Conservation (phyloP, 2,888 invertebrate genomes). For the Teleogryllus oceanicus region DNA sequence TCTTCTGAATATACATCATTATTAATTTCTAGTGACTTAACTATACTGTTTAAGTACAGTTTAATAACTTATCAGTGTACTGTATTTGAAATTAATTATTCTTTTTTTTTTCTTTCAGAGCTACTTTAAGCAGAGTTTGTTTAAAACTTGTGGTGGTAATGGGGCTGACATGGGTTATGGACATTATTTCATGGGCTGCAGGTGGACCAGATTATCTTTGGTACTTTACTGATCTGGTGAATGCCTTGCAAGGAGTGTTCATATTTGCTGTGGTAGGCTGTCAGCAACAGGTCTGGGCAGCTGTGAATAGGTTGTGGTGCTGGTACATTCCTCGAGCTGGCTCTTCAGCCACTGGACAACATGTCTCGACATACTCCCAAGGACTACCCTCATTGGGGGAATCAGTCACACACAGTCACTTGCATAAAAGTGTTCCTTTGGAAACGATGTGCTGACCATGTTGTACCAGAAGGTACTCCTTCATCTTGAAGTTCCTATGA, state of each 20-base stretch:
- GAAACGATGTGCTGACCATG: constrained; percentile 54
- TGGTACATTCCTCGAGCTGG: constrained; percentile 53
- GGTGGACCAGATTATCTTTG: constrained; percentile 78
- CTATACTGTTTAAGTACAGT: no score
- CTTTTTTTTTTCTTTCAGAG: constrained; percentile 52
- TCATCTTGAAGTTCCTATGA: background rate
- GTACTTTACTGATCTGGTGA: constrained; percentile 80
- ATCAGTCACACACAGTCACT: constrained; percentile 55
- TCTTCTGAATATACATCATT: no score
- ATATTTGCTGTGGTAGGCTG: constrained; percentile 86
- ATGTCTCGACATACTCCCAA: constrained; percentile 64
- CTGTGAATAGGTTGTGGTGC: constrained; percentile 64
- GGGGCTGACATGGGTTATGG: constrained; percentile 74
- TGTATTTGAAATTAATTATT: background rate
- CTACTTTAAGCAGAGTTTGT: constrained; percentile 77
- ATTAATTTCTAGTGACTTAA: no score
- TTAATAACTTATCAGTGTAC: background rate
- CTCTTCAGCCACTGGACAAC: constrained; percentile 49
- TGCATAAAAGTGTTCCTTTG: constrained; percentile 47
- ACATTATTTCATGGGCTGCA: constrained; percentile 78
- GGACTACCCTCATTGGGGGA: constrained; percentile 78
- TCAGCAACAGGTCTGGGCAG: constrained; percentile 76
- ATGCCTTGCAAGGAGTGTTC: constrained; percentile 81
- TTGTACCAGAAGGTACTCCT: background rate
- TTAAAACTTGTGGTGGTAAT: constrained; percentile 80